phyloP scores from a whole-genome alignment of 2,888 invertebrate genomes.

The Meloe dianella region DNA sequence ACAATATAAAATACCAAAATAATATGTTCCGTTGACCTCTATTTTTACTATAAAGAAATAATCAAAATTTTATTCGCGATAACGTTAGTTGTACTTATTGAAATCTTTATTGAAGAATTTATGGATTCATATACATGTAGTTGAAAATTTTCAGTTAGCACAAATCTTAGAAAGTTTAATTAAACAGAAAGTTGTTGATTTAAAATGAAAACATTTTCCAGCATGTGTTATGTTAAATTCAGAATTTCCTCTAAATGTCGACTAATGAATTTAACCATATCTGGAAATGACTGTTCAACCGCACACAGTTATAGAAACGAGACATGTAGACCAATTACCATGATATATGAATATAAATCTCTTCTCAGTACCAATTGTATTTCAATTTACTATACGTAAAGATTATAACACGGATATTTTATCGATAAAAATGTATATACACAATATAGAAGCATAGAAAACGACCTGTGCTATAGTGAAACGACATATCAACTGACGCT shows the following conservation, averaged over 20 bases:
- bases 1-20: not conserved
- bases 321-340: slow-evolving; percentile 20
- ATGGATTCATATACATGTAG: not conserved
- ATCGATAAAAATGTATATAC: not conserved
- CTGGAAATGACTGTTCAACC: slow-evolving; percentile 8
- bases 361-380: not conserved
- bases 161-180: not conserved
- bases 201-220: not conserved
- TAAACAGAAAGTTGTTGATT: not conserved
- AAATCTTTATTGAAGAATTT: not conserved
- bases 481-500: slow-evolving; percentile 22
- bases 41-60: not conserved
- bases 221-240: not conserved
- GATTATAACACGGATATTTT: not conserved
- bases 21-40: not conserved
- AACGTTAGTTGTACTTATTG: not conserved
- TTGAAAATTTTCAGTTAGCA: not conserved
- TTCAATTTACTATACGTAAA: not conserved
- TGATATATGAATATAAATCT: slow-evolving; percentile 18
- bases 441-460: not conserved
- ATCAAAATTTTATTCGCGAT: not conserved
- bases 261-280: not conserved
- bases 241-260: not conserved
- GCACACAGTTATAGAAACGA: slow-evolving; percentile 14
- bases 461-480: not conserved